A percentile compares a stretch with the other conserved stretches of the same genome.
Conservation (phyloP, 2,797 vertebrate genomes). For the Oreochromis grahami region DNA sequence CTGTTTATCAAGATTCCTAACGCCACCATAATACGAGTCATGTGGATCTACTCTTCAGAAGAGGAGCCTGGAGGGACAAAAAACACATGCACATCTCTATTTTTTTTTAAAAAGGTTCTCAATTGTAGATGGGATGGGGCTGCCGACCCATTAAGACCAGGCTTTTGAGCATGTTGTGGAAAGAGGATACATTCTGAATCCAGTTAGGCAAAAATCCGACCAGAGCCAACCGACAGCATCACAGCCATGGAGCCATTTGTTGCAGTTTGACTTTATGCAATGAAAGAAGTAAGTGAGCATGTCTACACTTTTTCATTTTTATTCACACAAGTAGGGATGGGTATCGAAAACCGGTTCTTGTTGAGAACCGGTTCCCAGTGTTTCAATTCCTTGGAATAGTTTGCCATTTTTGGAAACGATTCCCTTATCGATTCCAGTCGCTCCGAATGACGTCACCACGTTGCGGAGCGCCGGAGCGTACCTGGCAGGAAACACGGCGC, state of each 20-base stretch:
- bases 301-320: background rate
- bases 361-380: too few relatives aligned
- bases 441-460: too few relatives aligned
- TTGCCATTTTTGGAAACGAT: too few relatives aligned
- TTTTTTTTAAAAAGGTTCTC: background rate
- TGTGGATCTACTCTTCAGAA: conserved; percentile 32
- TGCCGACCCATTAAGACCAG: background rate
- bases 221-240: background rate
- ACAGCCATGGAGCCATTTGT: background rate
- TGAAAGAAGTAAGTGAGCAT: conserved; percentile 22
- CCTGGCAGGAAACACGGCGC: too few relatives aligned
- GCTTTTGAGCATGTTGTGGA: background rate
- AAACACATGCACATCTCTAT: background rate
- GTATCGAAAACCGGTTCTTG: too few relatives aligned
- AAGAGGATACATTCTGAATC: background rate
- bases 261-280: background rate
- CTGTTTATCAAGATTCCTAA: conserved; percentile 7
- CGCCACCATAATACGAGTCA: conserved; percentile 55
- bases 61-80: background rate
- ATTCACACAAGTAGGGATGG: background rate
- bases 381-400: too few relatives aligned
- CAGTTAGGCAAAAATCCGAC: background rate
- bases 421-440: too few relatives aligned
- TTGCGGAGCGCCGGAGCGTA: too few relatives aligned
- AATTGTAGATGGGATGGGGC: background rate